Evolutionary conservation across 1,140 invertebrate species (phyloP).

Genomic region (Drosophila navojoa): DNA sequence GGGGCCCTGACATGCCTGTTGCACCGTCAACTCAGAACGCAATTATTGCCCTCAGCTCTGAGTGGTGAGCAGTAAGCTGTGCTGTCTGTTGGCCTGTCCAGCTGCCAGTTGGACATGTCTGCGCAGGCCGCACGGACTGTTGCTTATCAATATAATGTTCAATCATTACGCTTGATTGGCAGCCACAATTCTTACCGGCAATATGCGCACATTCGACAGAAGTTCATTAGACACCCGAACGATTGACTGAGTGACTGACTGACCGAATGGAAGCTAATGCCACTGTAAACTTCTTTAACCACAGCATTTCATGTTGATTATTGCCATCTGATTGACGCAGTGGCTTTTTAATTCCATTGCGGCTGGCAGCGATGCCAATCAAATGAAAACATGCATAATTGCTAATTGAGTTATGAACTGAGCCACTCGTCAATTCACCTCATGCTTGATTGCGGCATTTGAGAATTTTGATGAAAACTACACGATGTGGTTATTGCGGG

Average conservation of each 20-base stretch:
- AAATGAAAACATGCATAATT: constrained; percentile 33
- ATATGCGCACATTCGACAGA: constrained; percentile 47
- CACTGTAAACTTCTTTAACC: not conserved
- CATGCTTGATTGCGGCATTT: constrained; percentile 45
- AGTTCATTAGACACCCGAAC: constrained; percentile 35
- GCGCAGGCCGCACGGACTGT: constrained; percentile 30
- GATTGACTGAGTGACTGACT: constrained; percentile 20
- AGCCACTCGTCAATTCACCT: constrained; percentile 13
- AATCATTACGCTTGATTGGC: constrained; percentile 75
- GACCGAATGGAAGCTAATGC: not conserved
- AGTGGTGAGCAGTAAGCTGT: constrained; percentile 24
- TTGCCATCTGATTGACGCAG: constrained; percentile 8
- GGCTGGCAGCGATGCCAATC: constrained; percentile 7
- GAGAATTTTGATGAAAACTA: not conserved
- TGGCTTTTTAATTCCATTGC: constrained; percentile 21
- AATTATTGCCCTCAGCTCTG: constrained; percentile 57
- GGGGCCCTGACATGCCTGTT: constrained; percentile 35
- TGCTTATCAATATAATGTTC: constrained; percentile 57
- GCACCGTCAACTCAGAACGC: constrained; percentile 54
- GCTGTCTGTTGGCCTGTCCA: constrained; percentile 34
- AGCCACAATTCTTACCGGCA: constrained; percentile 27
- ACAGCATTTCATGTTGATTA: constrained; percentile 11
- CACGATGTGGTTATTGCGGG: constrained; percentile 10
- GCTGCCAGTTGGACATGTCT: constrained; percentile 45
- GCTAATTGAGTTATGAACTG: constrained; percentile 67